A percentile compares a stretch with the other conserved stretches of the same genome.
Evolutionary conservation across 1,140 invertebrate species (phyloP).

Genomic region (Aethina tumida): DNA sequence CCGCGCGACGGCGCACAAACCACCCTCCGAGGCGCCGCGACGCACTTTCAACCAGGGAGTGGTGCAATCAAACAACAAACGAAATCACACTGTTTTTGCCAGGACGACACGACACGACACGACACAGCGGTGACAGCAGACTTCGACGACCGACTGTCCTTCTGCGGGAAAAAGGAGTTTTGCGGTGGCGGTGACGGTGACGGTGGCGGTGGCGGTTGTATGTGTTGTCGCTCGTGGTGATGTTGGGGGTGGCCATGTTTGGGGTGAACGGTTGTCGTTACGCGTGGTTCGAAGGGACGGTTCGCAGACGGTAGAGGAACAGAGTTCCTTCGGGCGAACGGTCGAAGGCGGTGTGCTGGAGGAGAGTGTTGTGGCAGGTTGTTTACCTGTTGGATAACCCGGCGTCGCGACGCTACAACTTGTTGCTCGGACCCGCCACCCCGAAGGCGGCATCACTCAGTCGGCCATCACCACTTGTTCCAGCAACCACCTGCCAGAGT

Average conservation of each 20-base stretch:
- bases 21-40: conserved; percentile 26
- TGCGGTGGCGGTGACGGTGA: conserved; percentile 9
- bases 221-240: too few species aligned
- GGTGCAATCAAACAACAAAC: conserved; percentile 20
- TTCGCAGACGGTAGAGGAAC: too few species aligned
- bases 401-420: conserved; percentile 29
- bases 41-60: conserved; percentile 30
- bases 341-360: too few species aligned
- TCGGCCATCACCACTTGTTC: conserved; percentile 27
- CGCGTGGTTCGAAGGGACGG: too few species aligned
- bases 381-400: conserved; percentile 34
- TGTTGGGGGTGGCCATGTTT: too few species aligned
- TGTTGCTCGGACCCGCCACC: conserved; percentile 31
- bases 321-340: background rate
- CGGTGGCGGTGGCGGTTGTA: background rate
- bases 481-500: conserved; percentile 28
- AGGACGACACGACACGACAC: conserved; percentile 1
- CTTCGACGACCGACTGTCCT: conserved; percentile 2
- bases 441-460: conserved; percentile 21
- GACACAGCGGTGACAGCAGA: background rate
- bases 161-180: background rate
- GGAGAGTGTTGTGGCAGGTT: conserved; percentile 17
- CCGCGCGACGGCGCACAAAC: conserved; percentile 20
- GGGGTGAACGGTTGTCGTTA: too few species aligned
- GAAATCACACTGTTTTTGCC: background rate